These are phyloP conservation scores for Cottoperca gobio DNA, from an alignment of 2,797 vertebrate species.

Conservation along the genomic window DNA sequence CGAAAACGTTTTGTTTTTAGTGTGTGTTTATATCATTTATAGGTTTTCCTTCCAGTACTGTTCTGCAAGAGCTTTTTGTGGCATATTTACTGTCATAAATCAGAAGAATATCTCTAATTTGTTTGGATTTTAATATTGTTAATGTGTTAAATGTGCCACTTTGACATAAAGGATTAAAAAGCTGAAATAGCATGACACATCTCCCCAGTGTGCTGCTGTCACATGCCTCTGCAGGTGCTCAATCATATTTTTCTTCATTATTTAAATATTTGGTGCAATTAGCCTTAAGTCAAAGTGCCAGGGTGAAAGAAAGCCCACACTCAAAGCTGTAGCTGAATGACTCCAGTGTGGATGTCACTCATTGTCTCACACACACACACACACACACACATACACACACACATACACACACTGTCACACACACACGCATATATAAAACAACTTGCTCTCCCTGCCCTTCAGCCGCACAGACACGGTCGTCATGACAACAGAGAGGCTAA, in stretches of 20 bases:
- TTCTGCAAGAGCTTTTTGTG: not conserved
- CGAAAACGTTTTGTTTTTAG: not conserved
- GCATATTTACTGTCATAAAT: not conserved
- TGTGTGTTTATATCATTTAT: not conserved
- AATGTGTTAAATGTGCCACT: not conserved
- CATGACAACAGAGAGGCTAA: constrained; percentile 81
- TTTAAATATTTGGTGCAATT: not conserved
- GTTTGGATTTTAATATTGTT: not conserved
- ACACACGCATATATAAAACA: constrained; percentile 24
- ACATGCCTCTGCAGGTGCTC: not conserved
- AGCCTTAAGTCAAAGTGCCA: not conserved
- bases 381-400: not conserved
- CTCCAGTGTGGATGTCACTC: constrained; percentile 1
- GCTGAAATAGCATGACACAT: not conserved
- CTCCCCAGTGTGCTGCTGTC: not conserved
- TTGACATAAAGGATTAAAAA: not conserved
- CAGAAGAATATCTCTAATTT: not conserved
- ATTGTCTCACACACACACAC: constrained; percentile 11
- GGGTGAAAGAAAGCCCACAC: not conserved
- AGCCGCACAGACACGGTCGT: constrained; percentile 65
- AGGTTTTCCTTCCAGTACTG: not conserved
- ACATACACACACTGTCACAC: not conserved
- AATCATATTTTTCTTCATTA: not conserved
- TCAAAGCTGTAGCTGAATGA: not conserved
- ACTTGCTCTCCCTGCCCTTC: constrained; percentile 57